Evolutionary conservation across 2,113 vertebrate species (phyloP).

Genomic region (Tachuris rubrigastra): DNA sequence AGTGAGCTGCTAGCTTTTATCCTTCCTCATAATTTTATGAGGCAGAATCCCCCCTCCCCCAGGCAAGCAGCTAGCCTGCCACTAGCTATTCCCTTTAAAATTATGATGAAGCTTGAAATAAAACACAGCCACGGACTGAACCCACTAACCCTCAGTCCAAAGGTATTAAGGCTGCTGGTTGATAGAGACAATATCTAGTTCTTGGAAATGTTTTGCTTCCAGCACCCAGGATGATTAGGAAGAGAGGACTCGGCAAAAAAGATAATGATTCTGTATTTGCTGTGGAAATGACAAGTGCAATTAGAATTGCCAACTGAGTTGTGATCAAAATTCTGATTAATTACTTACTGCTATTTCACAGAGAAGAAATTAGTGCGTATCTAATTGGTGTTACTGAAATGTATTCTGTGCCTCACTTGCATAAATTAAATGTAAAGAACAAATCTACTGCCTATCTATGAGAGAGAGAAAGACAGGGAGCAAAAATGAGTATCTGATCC

Average conservation of each 20-base stretch:
- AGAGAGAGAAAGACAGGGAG: neutral
- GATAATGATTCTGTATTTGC: conserved; percentile 65
- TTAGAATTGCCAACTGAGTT: conserved; percentile 70
- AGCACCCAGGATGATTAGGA: conserved; percentile 56
- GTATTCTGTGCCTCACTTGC: conserved; percentile 33
- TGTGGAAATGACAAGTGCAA: conserved; percentile 64
- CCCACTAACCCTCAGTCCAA: conserved; percentile 40
- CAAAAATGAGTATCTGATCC: neutral
- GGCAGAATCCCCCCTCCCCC: conserved; percentile 51
- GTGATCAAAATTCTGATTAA: conserved; percentile 75
- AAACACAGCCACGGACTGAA: conserved; percentile 31
- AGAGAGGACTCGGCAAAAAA: neutral
- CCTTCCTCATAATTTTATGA: conserved; percentile 57
- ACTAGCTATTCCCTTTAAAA: conserved; percentile 52
- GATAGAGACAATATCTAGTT: conserved; percentile 61
- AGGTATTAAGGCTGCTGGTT: conserved; percentile 44
- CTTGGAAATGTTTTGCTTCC: conserved; percentile 69
- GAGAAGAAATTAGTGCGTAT: conserved; percentile 68
- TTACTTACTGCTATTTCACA: conserved; percentile 69
- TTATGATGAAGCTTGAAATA: conserved; percentile 58
- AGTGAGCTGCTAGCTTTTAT: conserved; percentile 44
- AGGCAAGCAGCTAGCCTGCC: conserved; percentile 55
- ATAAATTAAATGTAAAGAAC: conserved; percentile 64
- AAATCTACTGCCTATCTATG: neutral
- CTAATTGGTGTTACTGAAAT: conserved; percentile 62